These are phyloP conservation scores for Martes martes DNA, from an alignment of 2,113 vertebrate genomes.

Conservation along the genomic window DNA sequence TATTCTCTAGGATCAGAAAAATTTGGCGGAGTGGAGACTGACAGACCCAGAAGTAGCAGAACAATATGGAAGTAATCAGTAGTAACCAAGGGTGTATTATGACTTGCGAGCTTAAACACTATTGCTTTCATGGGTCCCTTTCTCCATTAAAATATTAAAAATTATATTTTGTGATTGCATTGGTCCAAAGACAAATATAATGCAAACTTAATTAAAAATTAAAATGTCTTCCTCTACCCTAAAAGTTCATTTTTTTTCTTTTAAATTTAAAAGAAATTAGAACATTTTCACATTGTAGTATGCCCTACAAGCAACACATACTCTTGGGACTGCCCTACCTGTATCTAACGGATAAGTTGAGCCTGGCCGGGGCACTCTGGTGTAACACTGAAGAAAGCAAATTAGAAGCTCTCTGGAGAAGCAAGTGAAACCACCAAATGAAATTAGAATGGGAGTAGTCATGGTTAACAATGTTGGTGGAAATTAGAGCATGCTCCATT, in stretches of 20 bases:
- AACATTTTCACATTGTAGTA: not conserved
- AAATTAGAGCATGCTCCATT: too few relatives aligned
- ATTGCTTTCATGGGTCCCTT: fast-evolving
- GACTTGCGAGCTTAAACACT: fast-evolving
- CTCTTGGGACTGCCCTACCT: fast-evolving
- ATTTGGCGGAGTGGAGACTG: not conserved
- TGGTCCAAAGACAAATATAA: not conserved
- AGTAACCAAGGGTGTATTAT: not conserved
- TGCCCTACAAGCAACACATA: fast-evolving
- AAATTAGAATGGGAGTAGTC: too few relatives aligned
- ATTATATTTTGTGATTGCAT: not conserved
- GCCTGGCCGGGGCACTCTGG: fast-evolving
- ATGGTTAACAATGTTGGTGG: too few relatives aligned
- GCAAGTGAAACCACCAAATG: too few relatives aligned
- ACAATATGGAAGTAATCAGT: fast-evolving
- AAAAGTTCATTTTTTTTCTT: not conserved
- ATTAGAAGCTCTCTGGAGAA: too few relatives aligned
- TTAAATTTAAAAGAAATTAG: not conserved
- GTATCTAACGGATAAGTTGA: fast-evolving
- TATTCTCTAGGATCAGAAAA: not conserved
- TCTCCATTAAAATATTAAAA: not conserved
- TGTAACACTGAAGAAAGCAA: too few relatives aligned
- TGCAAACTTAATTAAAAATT: not conserved
- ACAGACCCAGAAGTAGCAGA: not conserved
- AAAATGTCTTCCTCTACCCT: not conserved